Evolutionary conservation across 2,113 vertebrate genomes (phyloP).

Genomic region (Choloepus hoffmanni): DNA sequence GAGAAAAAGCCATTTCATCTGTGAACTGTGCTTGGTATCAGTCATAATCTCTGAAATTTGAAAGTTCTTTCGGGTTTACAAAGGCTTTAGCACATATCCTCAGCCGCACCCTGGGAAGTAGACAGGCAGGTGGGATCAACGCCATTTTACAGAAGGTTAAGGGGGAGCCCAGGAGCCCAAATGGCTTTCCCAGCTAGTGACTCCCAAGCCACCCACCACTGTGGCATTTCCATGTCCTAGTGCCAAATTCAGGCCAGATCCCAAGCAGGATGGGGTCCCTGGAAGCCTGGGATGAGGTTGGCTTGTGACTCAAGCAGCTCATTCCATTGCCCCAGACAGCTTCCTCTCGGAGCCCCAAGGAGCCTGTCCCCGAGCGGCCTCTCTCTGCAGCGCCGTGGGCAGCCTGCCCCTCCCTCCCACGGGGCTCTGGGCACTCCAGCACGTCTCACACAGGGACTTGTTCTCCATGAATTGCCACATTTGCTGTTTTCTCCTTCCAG

Average conservation of each 20-base stretch:
- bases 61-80: background rate
- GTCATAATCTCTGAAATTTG: background rate
- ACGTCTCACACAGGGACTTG: background rate
- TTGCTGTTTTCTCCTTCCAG: background rate
- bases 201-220: background rate
- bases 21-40: background rate
- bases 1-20: background rate
- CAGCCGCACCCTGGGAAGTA: background rate
- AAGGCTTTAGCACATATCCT: background rate
- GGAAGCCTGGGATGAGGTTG: background rate
- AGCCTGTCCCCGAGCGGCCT: too few relatives aligned
- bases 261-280: background rate
- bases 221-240: background rate
- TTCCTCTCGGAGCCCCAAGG: background rate
- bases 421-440: background rate
- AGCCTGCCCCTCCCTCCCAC: background rate
- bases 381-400: background rate
- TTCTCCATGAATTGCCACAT: background rate
- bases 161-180: background rate
- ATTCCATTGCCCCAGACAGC: background rate
- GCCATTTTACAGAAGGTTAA: constrained; percentile 16
- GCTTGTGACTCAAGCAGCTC: background rate
- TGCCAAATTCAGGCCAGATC: background rate
- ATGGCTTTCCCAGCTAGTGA: background rate
- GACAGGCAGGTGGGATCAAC: background rate